Evolutionary conservation across 1,140 invertebrate species (phyloP).

Genomic region (Venturia canescens): DNA sequence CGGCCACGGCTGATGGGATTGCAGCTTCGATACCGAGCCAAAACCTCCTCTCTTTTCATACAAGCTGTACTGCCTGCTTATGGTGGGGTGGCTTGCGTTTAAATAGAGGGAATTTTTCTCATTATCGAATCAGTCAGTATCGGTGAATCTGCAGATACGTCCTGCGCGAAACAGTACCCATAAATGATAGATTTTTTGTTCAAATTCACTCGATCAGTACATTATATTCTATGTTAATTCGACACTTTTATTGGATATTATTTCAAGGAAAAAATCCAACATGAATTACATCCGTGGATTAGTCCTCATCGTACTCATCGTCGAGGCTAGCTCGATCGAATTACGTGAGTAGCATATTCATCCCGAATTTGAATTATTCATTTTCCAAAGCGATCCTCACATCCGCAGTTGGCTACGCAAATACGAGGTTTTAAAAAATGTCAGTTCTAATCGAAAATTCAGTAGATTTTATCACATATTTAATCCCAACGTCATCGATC

Average conservation of each 20-base stretch:
- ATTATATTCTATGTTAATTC: too few species aligned
- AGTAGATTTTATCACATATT: too few species aligned
- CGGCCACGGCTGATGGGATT: neutral
- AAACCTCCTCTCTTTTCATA: neutral
- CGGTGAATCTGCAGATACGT: neutral
- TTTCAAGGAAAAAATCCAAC: neutral
- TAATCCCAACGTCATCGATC: too few species aligned
- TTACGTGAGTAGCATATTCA: slow-evolving; percentile 39
- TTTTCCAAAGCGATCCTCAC: too few species aligned
- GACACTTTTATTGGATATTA: neutral
- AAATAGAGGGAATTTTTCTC: slow-evolving; percentile 58
- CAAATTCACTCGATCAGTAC: too few species aligned
- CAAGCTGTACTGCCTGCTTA: slow-evolving; percentile 2
- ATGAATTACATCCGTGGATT: slow-evolving; percentile 26
- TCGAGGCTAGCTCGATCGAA: neutral
- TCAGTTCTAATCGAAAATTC: too few species aligned
- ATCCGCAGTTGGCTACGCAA: too few species aligned
- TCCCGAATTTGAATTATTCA: slow-evolving; percentile 17
- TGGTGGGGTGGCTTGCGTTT: slow-evolving; percentile 58
- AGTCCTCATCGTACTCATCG: slow-evolving; percentile 37
- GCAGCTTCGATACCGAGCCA: neutral
- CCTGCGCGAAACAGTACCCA: neutral
- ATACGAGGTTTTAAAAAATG: too few species aligned
- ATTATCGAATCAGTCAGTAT: neutral
- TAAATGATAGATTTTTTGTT: too few species aligned